Evolutionary conservation across 1,140 invertebrate species (phyloP).

Genomic region (Xylocopa sonorina): DNA sequence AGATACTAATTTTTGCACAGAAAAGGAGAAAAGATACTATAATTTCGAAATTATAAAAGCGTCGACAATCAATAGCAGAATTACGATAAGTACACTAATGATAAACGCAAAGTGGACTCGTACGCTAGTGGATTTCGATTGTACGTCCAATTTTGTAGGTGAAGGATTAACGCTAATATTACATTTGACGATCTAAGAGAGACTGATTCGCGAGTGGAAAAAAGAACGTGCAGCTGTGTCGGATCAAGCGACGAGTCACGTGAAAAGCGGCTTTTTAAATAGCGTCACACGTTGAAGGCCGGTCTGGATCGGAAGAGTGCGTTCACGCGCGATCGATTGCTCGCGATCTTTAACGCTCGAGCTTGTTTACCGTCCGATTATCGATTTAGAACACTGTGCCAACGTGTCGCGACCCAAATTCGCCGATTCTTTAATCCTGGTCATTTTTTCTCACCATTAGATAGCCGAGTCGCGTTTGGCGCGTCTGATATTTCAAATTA

Average conservation of each 20-base stretch:
- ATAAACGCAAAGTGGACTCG: too few species aligned
- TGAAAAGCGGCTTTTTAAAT: conserved; percentile 2
- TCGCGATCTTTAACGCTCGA: neutral
- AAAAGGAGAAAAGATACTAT: too few species aligned
- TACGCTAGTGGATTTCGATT: too few species aligned
- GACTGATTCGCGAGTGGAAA: neutral
- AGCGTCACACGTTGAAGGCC: neutral
- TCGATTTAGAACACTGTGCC: neutral
- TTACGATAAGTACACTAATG: too few species aligned
- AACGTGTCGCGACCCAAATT: conserved; percentile 15
- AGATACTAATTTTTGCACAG: too few species aligned
- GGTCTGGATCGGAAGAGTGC: neutral
- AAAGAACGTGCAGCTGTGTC: neutral
- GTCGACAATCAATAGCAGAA: too few species aligned
- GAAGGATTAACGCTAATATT: neutral
- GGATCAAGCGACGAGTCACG: neutral
- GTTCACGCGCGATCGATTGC: neutral
- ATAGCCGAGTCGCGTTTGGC: too few species aligned
- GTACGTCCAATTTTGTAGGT: neutral
- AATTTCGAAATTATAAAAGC: too few species aligned
- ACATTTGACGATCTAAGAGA: too few species aligned
- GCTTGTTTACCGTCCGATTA: neutral
- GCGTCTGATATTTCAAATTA: too few species aligned
- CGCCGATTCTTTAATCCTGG: neutral
- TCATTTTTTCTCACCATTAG: neutral